Evolutionary conservation across 2,888 invertebrate genomes (phyloP).

Genomic region (Philereme vetulata): DNA sequence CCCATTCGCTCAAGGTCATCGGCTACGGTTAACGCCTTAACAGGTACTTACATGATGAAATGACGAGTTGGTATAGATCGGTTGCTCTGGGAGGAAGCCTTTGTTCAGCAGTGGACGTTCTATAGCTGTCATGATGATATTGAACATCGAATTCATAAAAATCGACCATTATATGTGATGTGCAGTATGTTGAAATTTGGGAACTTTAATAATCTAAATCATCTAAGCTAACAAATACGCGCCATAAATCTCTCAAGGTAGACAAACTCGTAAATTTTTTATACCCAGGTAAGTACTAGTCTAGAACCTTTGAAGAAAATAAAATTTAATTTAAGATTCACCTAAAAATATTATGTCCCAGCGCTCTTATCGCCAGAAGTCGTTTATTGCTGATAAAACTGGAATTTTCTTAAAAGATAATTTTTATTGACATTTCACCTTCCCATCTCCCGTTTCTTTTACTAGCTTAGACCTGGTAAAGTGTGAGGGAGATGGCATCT

Average conservation of each 20-base stretch:
- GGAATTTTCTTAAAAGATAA: conserved; percentile 35
- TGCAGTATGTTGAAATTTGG: too few relatives aligned
- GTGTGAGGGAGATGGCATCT: conserved; percentile 22
- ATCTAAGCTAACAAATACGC: too few relatives aligned
- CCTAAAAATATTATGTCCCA: conserved; percentile 24
- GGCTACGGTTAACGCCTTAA: too few relatives aligned
- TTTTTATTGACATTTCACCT: conserved; percentile 34
- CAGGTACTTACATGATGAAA: too few relatives aligned
- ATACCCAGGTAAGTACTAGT: conserved; percentile 2
- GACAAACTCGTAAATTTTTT: conserved; percentile 4
- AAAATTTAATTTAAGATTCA: conserved; percentile 29
- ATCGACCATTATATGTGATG: not conserved
- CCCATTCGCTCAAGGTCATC: too few relatives aligned
- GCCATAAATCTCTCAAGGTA: not conserved
- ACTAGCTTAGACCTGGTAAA: not conserved
- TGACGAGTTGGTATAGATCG: too few relatives aligned
- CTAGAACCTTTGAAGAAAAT: conserved; percentile 4
- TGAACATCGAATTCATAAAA: not conserved
- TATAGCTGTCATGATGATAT: not conserved
- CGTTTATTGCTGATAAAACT: conserved; percentile 30
- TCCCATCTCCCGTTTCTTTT: conserved; percentile 15
- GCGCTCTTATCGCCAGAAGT: conserved; percentile 27
- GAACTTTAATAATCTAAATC: too few relatives aligned
- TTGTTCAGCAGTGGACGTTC: too few relatives aligned
- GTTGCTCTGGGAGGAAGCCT: too few relatives aligned